Evolutionary conservation across 1,140 invertebrate genomes (phyloP).

Genomic region (Amphibalanus amphitrite): DNA sequence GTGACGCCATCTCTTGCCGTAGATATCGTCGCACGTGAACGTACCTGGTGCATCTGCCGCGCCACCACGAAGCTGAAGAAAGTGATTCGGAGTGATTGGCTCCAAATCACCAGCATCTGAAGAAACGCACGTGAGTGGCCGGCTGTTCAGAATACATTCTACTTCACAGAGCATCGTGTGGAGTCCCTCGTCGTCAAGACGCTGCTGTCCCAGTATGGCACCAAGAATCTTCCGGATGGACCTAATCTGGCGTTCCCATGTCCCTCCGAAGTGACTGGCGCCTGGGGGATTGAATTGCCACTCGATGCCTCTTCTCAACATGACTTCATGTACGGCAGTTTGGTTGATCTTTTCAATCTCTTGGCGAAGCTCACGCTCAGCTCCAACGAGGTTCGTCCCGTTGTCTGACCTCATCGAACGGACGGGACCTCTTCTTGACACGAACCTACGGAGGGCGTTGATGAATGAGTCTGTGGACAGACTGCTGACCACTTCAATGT

Average conservation of each 20-base stretch:
- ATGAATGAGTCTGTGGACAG: constrained; percentile 20
- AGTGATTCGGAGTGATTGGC: constrained; percentile 12
- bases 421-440: constrained; percentile 18
- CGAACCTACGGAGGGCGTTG: constrained; percentile 20
- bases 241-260: constrained; percentile 18
- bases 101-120: constrained; percentile 12
- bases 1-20: constrained; percentile 10
- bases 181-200: constrained; percentile 14
- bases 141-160: constrained; percentile 13
- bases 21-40: constrained; percentile 8
- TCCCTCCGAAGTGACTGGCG: constrained; percentile 17
- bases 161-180: constrained; percentile 14
- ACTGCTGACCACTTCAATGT: constrained; percentile 19
- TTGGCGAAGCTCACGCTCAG: constrained; percentile 17
- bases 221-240: constrained; percentile 11
- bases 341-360: constrained; percentile 15
- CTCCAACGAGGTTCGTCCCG: constrained; percentile 22
- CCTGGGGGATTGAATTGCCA: constrained; percentile 17
- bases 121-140: constrained; percentile 13
- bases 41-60: constrained; percentile 5
- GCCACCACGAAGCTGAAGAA: constrained; percentile 5
- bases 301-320: constrained; percentile 13
- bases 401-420: constrained; percentile 20
- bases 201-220: constrained; percentile 8
- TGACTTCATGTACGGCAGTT: neutral